A percentile compares a stretch with the other conserved stretches of the same genome.
phyloP scores from a whole-genome alignment of 2,113 vertebrate genomes.

The Cyphomyrus discorhynchus region DNA sequence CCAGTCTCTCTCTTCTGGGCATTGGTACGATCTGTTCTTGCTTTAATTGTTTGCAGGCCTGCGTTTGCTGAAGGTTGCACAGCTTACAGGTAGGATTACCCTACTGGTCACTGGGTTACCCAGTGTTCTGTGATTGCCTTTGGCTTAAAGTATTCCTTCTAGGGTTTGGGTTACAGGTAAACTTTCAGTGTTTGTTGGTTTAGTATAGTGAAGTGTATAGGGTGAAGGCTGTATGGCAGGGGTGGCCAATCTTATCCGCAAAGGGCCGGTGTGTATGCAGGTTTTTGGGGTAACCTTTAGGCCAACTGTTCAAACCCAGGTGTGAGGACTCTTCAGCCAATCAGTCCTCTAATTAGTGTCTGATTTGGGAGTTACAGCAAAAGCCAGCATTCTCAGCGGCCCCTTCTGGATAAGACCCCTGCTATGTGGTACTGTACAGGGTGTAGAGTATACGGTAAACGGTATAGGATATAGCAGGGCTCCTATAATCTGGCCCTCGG shows the following conservation, averaged over 20 bases:
- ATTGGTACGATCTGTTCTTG: background rate
- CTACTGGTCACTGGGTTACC: background rate
- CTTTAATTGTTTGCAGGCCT: background rate
- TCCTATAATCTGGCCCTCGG: too few relatives aligned
- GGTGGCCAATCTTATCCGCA: too few relatives aligned
- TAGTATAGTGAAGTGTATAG: background rate
- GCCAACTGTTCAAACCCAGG: too few relatives aligned
- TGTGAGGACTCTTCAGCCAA: too few relatives aligned
- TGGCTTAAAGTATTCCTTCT: background rate
- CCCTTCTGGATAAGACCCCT: too few relatives aligned
- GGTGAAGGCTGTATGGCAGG: background rate
- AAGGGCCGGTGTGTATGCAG: too few relatives aligned
- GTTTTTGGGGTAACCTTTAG: too few relatives aligned
- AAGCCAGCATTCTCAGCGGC: too few relatives aligned
- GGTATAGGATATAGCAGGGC: too few relatives aligned
- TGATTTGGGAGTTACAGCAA: background rate
- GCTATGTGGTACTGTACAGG: background rate
- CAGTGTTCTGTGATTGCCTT: background rate
- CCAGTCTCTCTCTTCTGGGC: background rate
- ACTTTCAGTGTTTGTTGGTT: background rate
- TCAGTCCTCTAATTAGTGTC: too few relatives aligned
- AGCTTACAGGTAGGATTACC: background rate
- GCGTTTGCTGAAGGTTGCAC: background rate
- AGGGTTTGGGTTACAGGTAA: background rate
- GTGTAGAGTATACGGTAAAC: background rate